phyloP scores from a whole-genome alignment of 2,888 invertebrate species.

The Nemoura dubitans region DNA sequence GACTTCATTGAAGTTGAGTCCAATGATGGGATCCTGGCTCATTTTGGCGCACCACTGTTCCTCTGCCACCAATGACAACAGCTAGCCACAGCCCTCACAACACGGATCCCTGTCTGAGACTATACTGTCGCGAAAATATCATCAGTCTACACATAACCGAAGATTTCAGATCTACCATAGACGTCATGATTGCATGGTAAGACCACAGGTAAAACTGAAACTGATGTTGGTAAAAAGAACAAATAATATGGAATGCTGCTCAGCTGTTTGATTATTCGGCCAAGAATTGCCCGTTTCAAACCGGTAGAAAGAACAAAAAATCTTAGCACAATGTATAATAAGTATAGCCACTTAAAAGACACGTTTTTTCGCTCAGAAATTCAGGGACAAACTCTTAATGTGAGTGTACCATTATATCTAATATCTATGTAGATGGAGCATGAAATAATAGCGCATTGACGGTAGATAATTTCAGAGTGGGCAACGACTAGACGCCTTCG shows the following conservation, averaged over 20 bases:
- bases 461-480: background rate
- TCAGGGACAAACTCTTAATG: background rate
- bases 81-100: background rate
- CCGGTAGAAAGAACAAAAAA: background rate
- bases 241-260: constrained; percentile 12
- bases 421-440: background rate
- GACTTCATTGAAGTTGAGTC: constrained; percentile 23
- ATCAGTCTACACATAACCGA: background rate
- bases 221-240: background rate
- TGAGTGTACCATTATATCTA: background rate
- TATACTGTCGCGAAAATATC: background rate
- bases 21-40: constrained; percentile 33
- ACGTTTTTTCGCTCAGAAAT: background rate
- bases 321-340: background rate
- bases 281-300: background rate
- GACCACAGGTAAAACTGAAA: background rate
- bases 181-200: constrained; percentile 7
- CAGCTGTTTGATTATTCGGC: background rate
- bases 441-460: background rate
- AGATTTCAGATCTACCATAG: background rate
- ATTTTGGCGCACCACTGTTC: background rate
- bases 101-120: background rate
- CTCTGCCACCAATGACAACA: background rate
- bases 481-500: background rate
- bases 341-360: background rate